A percentile compares a stretch with the other conserved stretches of the same genome.
Conservation (phyloP, 2,888 invertebrate genomes). For the Dryobota labecula region DNA sequence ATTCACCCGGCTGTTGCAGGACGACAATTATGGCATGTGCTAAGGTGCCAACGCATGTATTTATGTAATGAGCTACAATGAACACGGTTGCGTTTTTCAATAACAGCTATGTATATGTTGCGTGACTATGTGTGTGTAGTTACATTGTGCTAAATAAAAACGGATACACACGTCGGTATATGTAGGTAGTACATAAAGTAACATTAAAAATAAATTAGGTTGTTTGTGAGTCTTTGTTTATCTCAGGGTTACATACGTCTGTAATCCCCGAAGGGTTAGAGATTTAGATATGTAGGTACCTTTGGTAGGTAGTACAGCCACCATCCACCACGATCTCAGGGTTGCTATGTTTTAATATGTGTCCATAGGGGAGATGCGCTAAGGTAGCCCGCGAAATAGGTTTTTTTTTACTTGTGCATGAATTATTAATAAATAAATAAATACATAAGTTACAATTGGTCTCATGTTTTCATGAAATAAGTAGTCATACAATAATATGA, state of each 20-base stretch:
- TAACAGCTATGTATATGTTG: slow-evolving; percentile 35
- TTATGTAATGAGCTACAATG: slow-evolving; percentile 80
- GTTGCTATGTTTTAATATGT: too few relatives aligned
- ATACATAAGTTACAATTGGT: too few relatives aligned
- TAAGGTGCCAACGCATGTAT: slow-evolving; percentile 81
- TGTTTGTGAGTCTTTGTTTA: neutral
- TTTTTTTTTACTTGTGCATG: too few relatives aligned
- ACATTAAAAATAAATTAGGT: neutral
- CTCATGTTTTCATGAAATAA: neutral
- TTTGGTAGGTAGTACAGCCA: too few relatives aligned
- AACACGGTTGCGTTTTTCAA: slow-evolving; percentile 59
- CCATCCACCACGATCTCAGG: too few relatives aligned
- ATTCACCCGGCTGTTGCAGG: slow-evolving; percentile 74
- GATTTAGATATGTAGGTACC: neutral
- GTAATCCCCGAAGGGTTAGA: neutral
- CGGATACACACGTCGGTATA: neutral
- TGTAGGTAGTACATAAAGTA: neutral
- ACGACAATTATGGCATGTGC: slow-evolving; percentile 77
- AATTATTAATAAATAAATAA: too few relatives aligned
- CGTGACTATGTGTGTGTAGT: neutral
- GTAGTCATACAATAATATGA: neutral
- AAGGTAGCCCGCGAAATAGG: too few relatives aligned
- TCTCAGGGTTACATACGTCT: neutral
- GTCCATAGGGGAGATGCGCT: too few relatives aligned
- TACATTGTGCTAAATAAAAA: slow-evolving; percentile 19